A percentile compares a stretch with the other conserved stretches of the same genome.
Evolutionary conservation across 2,888 invertebrate genomes (phyloP).

Genomic region (Pristionchus exspectatus): DNA sequence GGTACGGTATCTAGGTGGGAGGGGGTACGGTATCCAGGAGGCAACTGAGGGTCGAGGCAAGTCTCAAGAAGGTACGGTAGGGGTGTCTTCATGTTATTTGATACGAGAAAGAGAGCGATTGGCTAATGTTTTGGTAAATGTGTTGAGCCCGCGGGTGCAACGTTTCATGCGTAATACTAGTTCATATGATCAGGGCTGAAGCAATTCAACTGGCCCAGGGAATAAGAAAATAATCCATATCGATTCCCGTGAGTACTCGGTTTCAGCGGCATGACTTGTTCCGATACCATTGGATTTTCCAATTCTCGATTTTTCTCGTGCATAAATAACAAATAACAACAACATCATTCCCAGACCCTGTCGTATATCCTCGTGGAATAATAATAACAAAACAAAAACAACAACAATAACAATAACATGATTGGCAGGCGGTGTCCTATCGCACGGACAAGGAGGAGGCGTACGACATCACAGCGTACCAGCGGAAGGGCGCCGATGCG

Average conservation of each 20-base stretch:
- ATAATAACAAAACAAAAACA: not conserved
- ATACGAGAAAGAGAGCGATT: not conserved
- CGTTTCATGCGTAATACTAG: not conserved
- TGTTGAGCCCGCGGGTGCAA: not conserved
- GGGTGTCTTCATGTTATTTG: not conserved
- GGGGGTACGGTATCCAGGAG: no score
- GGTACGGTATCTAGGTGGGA: no score
- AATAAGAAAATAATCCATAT: not conserved
- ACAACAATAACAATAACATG: not conserved
- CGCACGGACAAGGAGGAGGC: slow-evolving; percentile 87
- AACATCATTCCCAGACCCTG: no score
- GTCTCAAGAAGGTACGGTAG: not conserved
- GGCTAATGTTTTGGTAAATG: not conserved
- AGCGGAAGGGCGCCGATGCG: slow-evolving; percentile 86
- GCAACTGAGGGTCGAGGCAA: no score
- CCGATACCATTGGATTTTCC: not conserved
- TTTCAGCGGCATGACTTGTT: not conserved
- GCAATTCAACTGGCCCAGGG: no score
- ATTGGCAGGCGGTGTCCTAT: slow-evolving; percentile 67
- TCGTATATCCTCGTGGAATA: no score
- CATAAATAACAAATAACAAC: no score
- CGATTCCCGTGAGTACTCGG: not conserved
- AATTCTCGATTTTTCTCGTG: not conserved
- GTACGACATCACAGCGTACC: slow-evolving; percentile 87
- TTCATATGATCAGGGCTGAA: no score